Base-by-base conservation (phyloP, 2,797 vertebrate genomes). In the Knipowitschia caucasica region DNA sequence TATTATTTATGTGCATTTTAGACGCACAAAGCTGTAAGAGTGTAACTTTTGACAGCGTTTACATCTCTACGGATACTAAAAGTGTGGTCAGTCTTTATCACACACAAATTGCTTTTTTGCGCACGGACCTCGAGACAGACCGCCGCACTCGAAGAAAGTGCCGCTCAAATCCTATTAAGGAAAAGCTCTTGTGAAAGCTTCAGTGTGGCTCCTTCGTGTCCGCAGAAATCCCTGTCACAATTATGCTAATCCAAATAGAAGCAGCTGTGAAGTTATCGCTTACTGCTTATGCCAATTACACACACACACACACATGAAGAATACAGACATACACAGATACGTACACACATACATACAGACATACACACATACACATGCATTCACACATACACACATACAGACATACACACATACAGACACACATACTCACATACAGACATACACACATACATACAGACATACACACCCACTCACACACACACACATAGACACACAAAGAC, bases 231-330 rank as follows among this genome's bases (percentile, higher is more conserved):
- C 57, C 72, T 71, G 64, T 75, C 73, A 85, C 80, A 80, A 85
- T 89, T 88, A 89, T 88, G 88, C 74, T 84, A 90, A 89, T 89
- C 80, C 71, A n/a, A 33, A 56, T 70, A 46, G 50, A n/a, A 71
- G 77, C 83, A 84, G 78, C 86, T 82, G 82, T 56, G 65, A 65
- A 60, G 57, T 53, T 77, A 62, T 73, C 69, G 55, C 64, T 76
- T 69, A 34, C 63, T 62, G 67, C 64, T 81, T 66, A 72, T 71
- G 69, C 78, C 72, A 26, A 50, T 62, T 44, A 54, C 56, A 56
- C 59, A 46, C 50, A 64, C n/a, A n/a, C n/a, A 50, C 53, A 45
- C 26, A 43, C 50, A 34, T 47, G 56, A 58, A 71, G 43, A 51
- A 64, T 42, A 63, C 59, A 67, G 38, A 24, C 59, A 46, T 40